Evolutionary conservation across 2,113 vertebrate species (phyloP).

Genomic region (Cisticola juncidis): DNA sequence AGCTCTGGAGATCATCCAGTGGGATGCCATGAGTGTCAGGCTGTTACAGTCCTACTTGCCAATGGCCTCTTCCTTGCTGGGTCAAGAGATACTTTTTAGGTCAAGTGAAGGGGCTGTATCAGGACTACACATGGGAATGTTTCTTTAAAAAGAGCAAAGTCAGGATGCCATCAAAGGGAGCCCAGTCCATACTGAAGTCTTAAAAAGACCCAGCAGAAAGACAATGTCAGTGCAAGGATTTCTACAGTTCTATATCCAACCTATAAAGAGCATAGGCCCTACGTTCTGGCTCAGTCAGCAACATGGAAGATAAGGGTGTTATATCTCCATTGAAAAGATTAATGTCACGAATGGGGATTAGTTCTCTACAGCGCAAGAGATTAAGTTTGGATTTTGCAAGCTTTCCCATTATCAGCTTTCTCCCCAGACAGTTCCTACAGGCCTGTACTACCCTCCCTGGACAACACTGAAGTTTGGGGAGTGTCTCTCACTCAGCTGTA

Average conservation of each 20-base stretch:
- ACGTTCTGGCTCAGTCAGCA: conserved; percentile 50
- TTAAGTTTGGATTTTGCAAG: conserved; percentile 45
- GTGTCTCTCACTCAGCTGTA: background rate
- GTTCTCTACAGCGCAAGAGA: conserved; percentile 21
- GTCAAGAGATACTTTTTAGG: background rate
- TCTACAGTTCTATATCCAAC: background rate
- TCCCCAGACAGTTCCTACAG: background rate
- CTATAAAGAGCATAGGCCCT: background rate
- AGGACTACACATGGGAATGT: background rate
- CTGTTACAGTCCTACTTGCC: background rate
- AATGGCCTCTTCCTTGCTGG: background rate
- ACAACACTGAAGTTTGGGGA: background rate
- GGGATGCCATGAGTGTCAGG: background rate
- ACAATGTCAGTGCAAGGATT: background rate
- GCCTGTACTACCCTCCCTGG: background rate
- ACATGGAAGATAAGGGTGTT: conserved; percentile 31
- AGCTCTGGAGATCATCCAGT: background rate
- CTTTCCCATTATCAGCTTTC: conserved; percentile 25
- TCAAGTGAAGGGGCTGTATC: background rate
- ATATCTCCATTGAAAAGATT: conserved; percentile 48
- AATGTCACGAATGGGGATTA: conserved; percentile 51
- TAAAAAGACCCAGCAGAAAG: background rate
- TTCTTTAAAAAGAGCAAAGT: background rate
- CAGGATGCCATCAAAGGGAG: background rate
- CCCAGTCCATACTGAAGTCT: background rate